A percentile compares a stretch with the other conserved stretches of the same genome.
Evolutionary conservation across 2,888 invertebrate species (phyloP).

Genomic region (Cephus nigrinus): DNA sequence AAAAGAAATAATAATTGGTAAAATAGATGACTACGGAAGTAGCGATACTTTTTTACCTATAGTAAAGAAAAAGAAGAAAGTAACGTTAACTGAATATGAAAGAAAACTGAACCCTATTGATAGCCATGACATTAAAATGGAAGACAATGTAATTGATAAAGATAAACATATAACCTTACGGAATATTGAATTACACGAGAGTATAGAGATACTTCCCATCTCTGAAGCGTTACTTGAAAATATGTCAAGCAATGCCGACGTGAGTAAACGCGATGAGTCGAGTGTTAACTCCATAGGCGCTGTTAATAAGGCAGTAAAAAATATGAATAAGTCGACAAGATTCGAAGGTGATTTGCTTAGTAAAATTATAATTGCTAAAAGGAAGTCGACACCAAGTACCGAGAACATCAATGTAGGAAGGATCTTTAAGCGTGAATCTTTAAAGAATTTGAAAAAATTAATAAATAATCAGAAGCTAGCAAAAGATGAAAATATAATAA

Average conservation of each 20-base stretch:
- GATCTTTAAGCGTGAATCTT: slow-evolving; percentile 42
- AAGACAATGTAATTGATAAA: neutral
- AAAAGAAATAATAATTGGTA: slow-evolving; percentile 14
- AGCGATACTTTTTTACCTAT: neutral
- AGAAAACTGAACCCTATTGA: neutral
- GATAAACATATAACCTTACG: neutral
- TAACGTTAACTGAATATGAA: neutral
- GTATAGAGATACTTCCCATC: neutral
- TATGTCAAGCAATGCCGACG: neutral
- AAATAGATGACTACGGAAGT: neutral
- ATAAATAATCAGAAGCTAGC: slow-evolving; percentile 13
- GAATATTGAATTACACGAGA: neutral
- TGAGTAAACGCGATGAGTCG: neutral
- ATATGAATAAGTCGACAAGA: neutral
- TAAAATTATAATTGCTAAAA: neutral
- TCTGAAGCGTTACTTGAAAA: neutral
- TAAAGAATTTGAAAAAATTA: slow-evolving; percentile 28
- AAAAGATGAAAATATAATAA: slow-evolving; percentile 13
- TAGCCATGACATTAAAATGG: neutral
- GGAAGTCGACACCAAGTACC: slow-evolving; percentile 18
- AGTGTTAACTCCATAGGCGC: slow-evolving; percentile 11
- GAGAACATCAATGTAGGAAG: slow-evolving; percentile 39
- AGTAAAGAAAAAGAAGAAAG: neutral
- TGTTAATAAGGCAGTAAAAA: slow-evolving; percentile 11
- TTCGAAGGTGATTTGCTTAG: neutral